A percentile compares a stretch with the other conserved stretches of the same genome.
Conservation (phyloP, 2,888 invertebrate species). For the Synergus umbraculus region DNA sequence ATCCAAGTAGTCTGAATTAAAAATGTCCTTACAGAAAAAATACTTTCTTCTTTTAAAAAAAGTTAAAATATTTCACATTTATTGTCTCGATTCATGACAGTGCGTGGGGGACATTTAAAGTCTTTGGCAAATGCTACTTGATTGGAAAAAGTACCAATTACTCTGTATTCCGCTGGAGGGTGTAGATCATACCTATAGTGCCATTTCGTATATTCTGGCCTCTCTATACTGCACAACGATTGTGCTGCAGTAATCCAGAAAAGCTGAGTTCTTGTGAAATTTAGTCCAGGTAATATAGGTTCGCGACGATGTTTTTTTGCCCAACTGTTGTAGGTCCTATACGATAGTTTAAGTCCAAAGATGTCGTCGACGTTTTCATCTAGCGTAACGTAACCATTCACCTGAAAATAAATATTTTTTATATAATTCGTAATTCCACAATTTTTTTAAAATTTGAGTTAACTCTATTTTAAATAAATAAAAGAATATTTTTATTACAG, state of each 20-base stretch:
- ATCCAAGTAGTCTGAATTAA: neutral
- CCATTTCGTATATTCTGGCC: conserved; percentile 77
- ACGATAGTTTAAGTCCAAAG: conserved; percentile 94
- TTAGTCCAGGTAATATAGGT: conserved; percentile 49
- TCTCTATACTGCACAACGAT: conserved; percentile 81
- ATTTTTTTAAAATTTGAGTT: no score
- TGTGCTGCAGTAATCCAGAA: conserved; percentile 81
- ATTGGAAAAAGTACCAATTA: conserved; percentile 88
- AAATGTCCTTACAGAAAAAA: neutral
- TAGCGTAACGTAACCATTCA: conserved; percentile 95
- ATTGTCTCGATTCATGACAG: conserved; percentile 82
- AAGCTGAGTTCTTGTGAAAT: conserved; percentile 83
- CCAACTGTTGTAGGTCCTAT: conserved; percentile 83
- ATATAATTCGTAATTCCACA: no score
- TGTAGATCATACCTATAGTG: no score
- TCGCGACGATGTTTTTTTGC: no score
- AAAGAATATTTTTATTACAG: neutral
- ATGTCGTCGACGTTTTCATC: conserved; percentile 98
- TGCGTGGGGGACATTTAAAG: conserved; percentile 81
- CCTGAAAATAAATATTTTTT: conserved; percentile 76
- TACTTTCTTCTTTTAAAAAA: neutral
- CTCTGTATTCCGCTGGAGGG: conserved; percentile 84
- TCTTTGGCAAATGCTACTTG: conserved; percentile 82
- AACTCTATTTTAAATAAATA: no score
- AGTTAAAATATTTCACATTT: conserved; percentile 83